These are phyloP conservation scores for Drosophila melanica DNA, from an alignment of 1,140 invertebrate species.

Conservation along the genomic window DNA sequence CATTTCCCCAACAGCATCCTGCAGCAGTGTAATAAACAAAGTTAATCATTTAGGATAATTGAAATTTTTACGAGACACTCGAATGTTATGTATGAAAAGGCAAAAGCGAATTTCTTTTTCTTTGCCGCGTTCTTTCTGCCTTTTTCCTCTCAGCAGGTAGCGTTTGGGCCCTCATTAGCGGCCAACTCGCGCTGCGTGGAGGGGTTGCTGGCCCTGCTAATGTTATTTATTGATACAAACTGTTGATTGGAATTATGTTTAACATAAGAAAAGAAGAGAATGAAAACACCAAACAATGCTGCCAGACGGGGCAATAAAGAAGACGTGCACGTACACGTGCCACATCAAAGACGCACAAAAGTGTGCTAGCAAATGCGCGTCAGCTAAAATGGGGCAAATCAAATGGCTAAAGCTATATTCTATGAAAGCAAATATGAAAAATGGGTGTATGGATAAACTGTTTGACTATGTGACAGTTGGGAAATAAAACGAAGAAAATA, in stretches of 20 bases:
- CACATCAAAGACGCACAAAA: constrained; percentile 28
- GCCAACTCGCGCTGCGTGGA: neutral
- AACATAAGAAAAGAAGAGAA: constrained; percentile 28
- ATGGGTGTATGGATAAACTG: neutral
- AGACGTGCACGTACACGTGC: constrained; percentile 16
- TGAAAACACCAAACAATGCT: constrained; percentile 21
- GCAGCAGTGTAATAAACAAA: constrained; percentile 72
- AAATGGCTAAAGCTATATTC: constrained; percentile 7
- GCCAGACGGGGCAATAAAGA: constrained; percentile 1
- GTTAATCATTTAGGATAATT: constrained; percentile 84
- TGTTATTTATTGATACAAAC: constrained; percentile 72
- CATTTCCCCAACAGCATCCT: neutral
- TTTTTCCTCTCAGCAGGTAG: constrained; percentile 43
- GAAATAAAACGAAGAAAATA: too few relatives aligned
- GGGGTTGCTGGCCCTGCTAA: constrained; percentile 30
- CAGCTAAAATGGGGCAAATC: constrained; percentile 38
- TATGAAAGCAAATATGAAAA: neutral
- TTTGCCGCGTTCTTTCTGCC: constrained; percentile 5
- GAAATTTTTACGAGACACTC: constrained; percentile 83
- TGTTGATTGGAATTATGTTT: constrained; percentile 67
- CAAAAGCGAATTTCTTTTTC: constrained; percentile 17
- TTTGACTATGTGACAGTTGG: neutral
- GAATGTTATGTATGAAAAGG: constrained; percentile 49
- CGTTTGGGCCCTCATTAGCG: constrained; percentile 53
- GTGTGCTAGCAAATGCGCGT: constrained; percentile 37